Base-by-base conservation (phyloP, 1,140 invertebrate genomes). In the Calephelis nemesis region DNA sequence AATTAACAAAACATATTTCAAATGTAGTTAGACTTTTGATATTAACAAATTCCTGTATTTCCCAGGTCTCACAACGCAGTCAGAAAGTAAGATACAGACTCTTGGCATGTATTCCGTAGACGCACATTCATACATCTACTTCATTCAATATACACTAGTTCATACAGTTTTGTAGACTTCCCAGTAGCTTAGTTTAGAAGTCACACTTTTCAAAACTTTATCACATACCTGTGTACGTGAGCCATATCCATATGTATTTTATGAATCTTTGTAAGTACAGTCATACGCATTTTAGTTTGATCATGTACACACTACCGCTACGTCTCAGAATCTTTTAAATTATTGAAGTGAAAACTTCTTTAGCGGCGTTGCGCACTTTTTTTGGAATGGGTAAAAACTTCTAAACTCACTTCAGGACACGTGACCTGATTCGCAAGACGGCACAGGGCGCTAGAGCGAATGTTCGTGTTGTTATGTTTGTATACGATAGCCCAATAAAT, bases 81-180 rank as follows among this genome's bases (percentile, higher is more conserved):
- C 52, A 58, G 52, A 58, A 58, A 58, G 52, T 58, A 58, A 58
- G 52, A 58, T 58, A 58, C 52, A 58, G 52, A 58, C 52, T 58
- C 19, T 58, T 30, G 11, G 52, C 52, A 58, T 58, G 52, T 39
- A 30, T 58, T 58, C 52, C 11, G 52, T 58, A 58, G 52, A 12
- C 19, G 52, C 52, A 58, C 52, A 58, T 58, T 58, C 52, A 58
- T 58, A 58, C 52, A 58, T 52, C 19, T 58, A 58, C 52, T 58
- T 58, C 52, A 58, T 58, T 19, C 52, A 58, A 58, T 19, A 58
- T 58, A 30, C n/a, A 11, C 19, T 39, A 58, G 52, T 30, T 30
- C 30, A 15, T 30, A 58, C 52, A 54, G 19, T 58, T 58, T 58
- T 58, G 52, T 58, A 58, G 52, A n/a, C 19, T 30, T 30, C 15